phyloP scores from a whole-genome alignment of 1,140 invertebrate species.

The Hyposmocoma kahamanoa region DNA sequence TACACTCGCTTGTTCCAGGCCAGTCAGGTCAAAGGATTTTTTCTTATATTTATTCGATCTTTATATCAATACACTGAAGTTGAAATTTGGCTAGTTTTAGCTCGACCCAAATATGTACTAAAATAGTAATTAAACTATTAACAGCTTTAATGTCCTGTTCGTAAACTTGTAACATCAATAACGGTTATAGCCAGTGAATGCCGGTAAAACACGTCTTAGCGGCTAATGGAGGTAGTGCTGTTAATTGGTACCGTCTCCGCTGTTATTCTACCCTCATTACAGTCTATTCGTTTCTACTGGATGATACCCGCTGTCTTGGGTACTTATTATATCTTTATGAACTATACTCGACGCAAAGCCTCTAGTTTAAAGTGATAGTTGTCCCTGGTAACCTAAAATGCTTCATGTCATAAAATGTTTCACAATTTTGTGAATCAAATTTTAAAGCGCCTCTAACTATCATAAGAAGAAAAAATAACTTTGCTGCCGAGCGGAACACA shows the following conservation, averaged over 20 bases:
- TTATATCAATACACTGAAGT: background rate
- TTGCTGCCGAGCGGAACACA: no score
- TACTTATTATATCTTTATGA: no score
- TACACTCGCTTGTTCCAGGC: background rate
- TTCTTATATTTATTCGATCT: no score
- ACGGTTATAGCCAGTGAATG: slow-evolving; percentile 35
- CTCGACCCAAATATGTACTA: background rate
- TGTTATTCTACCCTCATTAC: slow-evolving; percentile 27
- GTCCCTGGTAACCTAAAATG: no score
- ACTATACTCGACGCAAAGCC: no score
- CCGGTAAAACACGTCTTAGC: slow-evolving; percentile 31
- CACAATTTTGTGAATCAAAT: no score
- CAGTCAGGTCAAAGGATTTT: no score
- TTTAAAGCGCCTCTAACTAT: no score
- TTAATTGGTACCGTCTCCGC: slow-evolving; percentile 38
- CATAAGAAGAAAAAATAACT: no score
- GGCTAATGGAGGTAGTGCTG: slow-evolving; percentile 43
- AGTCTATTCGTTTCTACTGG: slow-evolving; percentile 10
- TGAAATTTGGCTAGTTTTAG: background rate
- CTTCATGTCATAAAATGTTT: no score
- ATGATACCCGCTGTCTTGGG: slow-evolving; percentile 4
- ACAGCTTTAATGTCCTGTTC: background rate
- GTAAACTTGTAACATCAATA: background rate
- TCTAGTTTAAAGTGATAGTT: no score
- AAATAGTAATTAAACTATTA: background rate